Base-by-base conservation (phyloP, 64 coral and sea anemone genomes). In the Montipora sp. region DNA sequence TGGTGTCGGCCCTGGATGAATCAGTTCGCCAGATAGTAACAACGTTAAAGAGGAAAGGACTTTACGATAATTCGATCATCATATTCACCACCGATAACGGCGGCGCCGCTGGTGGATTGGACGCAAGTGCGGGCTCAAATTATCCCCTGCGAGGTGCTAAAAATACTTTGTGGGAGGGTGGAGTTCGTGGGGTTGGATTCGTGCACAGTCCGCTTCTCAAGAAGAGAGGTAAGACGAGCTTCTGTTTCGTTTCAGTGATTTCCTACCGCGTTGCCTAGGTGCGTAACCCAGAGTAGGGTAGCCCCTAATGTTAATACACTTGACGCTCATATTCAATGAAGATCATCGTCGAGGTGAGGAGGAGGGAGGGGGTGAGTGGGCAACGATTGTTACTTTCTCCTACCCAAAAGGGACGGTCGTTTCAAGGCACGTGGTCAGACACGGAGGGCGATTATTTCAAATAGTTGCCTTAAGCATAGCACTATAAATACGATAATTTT, bases 81-180 rank as follows among this genome's bases (percentile, higher is more conserved):
- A 94, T 97, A 2, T 97, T 97, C 80, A 97, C 95, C 15, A 97
- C 95, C 46, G 95, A 97, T 51, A 97, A 97, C 68, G 95, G 95
- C 18, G 95, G 83, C 70, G 95, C 95, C 74, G 95, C 95, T 47
- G 95, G 95, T 44, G 95, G 95, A 43, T 79, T 97, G 19, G 95
- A 97, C 70, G 59, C 90, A 23, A 97, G 95, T 51, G 95, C 95
- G 13, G 95, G 95, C 71, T 97, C 95, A 53, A 97, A 97, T 70
- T 97, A 78, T 87, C 95, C 95, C 57, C 92, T 97, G n/a, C 89
- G 95, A 51, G 95, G 95, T 94, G 83, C 88, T 59, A 97, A 97
- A 47, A 97, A 97, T 68, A 94, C 95, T 48, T 69, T 97, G 47
- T 97, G 95, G 95, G 95, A 97, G 92, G 95, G 95, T 73, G 95